Conservation (phyloP, 2,113 vertebrate species). For the Zosterops borbonicus region DNA sequence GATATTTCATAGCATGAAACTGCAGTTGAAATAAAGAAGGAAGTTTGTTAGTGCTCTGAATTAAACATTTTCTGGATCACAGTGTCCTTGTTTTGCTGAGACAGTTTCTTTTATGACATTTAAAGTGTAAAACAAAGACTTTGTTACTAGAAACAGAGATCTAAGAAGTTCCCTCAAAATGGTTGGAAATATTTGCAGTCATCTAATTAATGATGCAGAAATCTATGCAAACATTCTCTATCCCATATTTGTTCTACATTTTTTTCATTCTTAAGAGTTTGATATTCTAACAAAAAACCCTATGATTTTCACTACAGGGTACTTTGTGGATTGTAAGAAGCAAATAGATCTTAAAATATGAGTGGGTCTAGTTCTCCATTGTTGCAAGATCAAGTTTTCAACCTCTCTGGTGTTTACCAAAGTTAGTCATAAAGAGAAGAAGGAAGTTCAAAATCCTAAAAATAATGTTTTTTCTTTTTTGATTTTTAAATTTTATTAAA, state of each 20-base stretch:
- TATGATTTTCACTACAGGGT: background rate
- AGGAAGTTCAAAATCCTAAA: background rate
- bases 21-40: background rate
- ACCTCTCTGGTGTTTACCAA: background rate
- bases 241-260: background rate
- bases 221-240: background rate
- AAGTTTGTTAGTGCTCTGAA: background rate
- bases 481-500: background rate
- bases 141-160: background rate
- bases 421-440: background rate
- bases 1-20: background rate
- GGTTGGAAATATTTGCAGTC: background rate
- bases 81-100: background rate
- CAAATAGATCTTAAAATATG: background rate
- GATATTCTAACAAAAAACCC: background rate
- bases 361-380: background rate
- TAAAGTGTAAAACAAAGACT: background rate
- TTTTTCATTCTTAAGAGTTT: background rate
- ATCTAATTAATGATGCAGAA: background rate
- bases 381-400: background rate
- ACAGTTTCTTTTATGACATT: background rate
- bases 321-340: constrained; percentile 35
- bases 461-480: background rate
- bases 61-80: background rate
- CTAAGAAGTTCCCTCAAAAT: background rate